phyloP scores from a whole-genome alignment of 2,113 vertebrate genomes.

The Brachyhypopomus occidentalis region DNA sequence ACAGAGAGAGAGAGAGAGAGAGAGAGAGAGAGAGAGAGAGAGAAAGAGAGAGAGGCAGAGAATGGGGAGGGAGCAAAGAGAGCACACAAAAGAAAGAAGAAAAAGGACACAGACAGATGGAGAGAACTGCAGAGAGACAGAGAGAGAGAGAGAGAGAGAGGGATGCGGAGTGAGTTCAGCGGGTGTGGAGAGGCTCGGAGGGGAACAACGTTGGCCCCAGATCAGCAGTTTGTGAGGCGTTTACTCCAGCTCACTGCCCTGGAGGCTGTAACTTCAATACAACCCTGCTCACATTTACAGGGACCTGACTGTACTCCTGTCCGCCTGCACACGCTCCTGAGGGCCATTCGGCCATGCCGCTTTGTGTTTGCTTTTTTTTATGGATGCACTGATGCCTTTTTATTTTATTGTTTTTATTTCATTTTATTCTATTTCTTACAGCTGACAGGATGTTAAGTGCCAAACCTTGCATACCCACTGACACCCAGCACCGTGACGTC shows the following conservation, averaged over 20 bases:
- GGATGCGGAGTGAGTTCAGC: background rate
- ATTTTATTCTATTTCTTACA: too few species aligned
- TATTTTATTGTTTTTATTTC: too few species aligned
- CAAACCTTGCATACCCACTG: too few species aligned
- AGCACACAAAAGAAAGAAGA: background rate
- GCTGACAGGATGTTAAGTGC: too few species aligned
- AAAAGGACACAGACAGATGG: background rate
- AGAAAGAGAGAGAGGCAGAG: constrained; percentile 54
- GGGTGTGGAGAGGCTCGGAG: background rate
- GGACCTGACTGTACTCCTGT: background rate
- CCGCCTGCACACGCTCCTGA: background rate
- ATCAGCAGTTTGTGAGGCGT: background rate
- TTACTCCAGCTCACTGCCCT: background rate
- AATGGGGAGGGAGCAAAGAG: background rate
- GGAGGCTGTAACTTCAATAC: background rate
- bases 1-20: constrained; percentile 67
- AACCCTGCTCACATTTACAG: background rate
- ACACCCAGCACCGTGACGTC: too few species aligned
- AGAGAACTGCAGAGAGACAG: constrained; percentile 4
- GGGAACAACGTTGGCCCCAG: too few species aligned
- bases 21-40: background rate
- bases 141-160: background rate
- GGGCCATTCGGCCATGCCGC: too few species aligned
- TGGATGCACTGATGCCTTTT: background rate
- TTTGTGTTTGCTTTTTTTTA: background rate